These are phyloP conservation scores for Butorides virescens DNA, from an alignment of 2,113 vertebrate species.

Conservation along the genomic window DNA sequence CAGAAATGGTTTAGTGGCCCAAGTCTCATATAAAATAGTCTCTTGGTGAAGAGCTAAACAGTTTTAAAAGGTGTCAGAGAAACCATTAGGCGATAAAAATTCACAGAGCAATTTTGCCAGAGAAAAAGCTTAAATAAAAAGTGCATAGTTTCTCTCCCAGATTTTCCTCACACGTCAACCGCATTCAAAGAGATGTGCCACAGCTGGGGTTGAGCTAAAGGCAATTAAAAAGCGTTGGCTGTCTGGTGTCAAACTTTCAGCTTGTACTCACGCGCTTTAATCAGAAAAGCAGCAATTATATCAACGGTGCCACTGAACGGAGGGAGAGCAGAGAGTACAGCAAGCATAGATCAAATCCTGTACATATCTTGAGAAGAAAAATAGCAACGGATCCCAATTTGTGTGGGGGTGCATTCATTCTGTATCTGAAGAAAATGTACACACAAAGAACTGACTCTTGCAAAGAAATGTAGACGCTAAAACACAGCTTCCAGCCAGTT, in stretches of 20 bases:
- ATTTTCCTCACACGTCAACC: background rate
- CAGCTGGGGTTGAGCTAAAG: background rate
- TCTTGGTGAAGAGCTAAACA: slow-evolving; percentile 17
- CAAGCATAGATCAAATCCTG: background rate
- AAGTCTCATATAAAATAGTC: background rate
- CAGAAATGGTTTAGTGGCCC: slow-evolving; percentile 8
- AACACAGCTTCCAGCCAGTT: background rate
- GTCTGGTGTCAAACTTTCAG: background rate
- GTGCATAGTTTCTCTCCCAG: background rate
- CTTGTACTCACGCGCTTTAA: background rate
- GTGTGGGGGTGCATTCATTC: background rate
- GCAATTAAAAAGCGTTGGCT: background rate
- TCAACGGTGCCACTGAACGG: background rate
- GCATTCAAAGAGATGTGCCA: background rate
- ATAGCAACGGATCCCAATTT: background rate
- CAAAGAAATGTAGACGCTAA: background rate
- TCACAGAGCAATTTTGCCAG: slow-evolving; percentile 26
- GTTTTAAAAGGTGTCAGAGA: slow-evolving; percentile 44
- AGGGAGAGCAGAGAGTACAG: background rate
- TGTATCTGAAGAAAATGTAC: background rate
- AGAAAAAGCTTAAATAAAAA: slow-evolving; percentile 30
- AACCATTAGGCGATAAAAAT: slow-evolving; percentile 32
- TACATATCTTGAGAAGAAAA: background rate
- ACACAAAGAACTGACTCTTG: background rate
- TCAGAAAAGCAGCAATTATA: slow-evolving; percentile 9